Conservation (phyloP, 2,113 vertebrate genomes). For the Ageneiosus marmoratus region DNA sequence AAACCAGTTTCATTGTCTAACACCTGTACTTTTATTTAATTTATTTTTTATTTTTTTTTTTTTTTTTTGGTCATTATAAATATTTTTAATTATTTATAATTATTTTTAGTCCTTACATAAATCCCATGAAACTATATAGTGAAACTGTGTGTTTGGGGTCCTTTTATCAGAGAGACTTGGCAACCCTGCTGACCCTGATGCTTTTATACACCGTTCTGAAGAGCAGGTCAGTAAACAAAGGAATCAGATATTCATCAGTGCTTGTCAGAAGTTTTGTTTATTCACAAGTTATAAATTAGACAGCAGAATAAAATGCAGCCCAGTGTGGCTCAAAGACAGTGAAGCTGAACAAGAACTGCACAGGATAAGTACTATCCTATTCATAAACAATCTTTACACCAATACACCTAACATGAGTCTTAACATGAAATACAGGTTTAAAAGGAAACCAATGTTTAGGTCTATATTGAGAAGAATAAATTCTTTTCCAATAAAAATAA, state of each 20-base stretch:
- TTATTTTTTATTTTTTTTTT: too few relatives aligned
- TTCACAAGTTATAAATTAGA: slow-evolving; percentile 68
- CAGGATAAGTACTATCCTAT: slow-evolving; percentile 42
- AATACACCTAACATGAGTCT: slow-evolving; percentile 54
- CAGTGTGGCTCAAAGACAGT: slow-evolving; percentile 55
- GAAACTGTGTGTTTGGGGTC: not conserved
- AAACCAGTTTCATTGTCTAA: too few relatives aligned
- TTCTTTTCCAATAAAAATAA: slow-evolving; percentile 44
- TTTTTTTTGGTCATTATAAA: too few relatives aligned
- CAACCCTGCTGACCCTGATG: slow-evolving; percentile 1
- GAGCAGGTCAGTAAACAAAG: not conserved
- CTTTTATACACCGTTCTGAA: not conserved
- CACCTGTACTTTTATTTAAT: too few relatives aligned
- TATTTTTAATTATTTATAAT: too few relatives aligned
- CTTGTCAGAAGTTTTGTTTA: slow-evolving; percentile 56
- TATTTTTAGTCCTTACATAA: too few relatives aligned
- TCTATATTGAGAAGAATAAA: slow-evolving; percentile 41
- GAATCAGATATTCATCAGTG: slow-evolving; percentile 13
- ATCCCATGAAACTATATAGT: too few relatives aligned
- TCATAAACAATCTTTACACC: slow-evolving; percentile 53
- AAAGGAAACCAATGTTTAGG: slow-evolving; percentile 38
- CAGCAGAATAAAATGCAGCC: slow-evolving; percentile 60
- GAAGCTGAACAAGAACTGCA: slow-evolving; percentile 57
- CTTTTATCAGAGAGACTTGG: not conserved
- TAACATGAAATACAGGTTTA: slow-evolving; percentile 55